Base-by-base conservation (phyloP, 2,888 invertebrate species). In the Limnephilus lunatus region DNA sequence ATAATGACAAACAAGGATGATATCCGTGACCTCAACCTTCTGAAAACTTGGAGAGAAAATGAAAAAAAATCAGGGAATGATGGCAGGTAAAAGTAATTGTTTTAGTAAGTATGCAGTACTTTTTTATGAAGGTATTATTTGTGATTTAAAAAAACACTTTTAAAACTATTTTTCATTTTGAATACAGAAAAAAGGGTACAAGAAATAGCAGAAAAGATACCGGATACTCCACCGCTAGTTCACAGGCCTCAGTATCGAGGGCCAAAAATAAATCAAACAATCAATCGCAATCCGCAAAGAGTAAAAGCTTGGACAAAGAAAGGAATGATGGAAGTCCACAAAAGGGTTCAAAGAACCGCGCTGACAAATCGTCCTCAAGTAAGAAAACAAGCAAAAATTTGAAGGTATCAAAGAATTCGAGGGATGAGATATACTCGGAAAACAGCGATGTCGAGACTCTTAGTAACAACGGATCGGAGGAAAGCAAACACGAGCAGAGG, bases 221-320 rank as follows among this genome's bases (percentile, higher is more conserved):
- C 0, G 97, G 97, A 19, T 97, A 97, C 94, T 97, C 97, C 1
- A 97, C 97, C 1, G 97, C 97, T 90, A 97, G 97, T 94, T 97
- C 97, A 0, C 96, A 97, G 94, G 96, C 96, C 93, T 93, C 92
- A 25, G 91, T 68, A 25, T 88, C 87, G 35, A 90, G 81, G 53
- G n/a, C 86, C 83, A 92, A 92, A 85, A 91, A 85, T 32, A 92
- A 92, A 91, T 87, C 88, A 25, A 92, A 90, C 14, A 53, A 82
- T 39, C 80, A 90, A 35, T 88, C 90, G 12, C 35, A 86, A 86
- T 88, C 91, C 3, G 80, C 85, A 15, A 92, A 91, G 35, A 44
- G 85, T 30, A 92, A 92, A 81, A 90, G 32, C 39, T 81, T 44
- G 19, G 92, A 92, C 12, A 92, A 90, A 81, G 90, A 92, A 32